Base-by-base conservation (phyloP, 2,888 invertebrate species). In the Phengaris arion region DNA sequence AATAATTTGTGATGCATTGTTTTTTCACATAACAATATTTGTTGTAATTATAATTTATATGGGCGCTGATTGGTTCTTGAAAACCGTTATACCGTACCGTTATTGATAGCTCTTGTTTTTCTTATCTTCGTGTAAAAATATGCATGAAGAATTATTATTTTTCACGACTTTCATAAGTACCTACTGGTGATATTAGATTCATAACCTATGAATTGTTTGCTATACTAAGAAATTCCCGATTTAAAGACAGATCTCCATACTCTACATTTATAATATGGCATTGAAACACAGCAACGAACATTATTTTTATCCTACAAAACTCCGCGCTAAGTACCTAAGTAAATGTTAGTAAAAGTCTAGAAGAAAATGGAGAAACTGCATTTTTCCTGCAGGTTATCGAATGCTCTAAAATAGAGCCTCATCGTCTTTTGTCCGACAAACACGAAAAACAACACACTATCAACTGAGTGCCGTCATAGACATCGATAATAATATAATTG, bases 401-500 rank as follows among this genome's bases (percentile, higher is more conserved):
- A 55, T 55, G 6, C 55, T n/a, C 13, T 35, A 12, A 45, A 64
- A 64, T 12, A 22, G 10, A 57, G 57, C 59, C 12, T 45, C 1
- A 59, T 59, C 9, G 22, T 12, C 10, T 22, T 35, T 35, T 59
- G 59, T 52, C 1, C 6, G 8, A 48, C 48, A 57, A 57, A 55
- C n/a, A 35, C 35, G 35, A 35, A 35, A 48, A 48, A 48, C 8
- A 59, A 70, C 15, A 48, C 8, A 51, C 6, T 45, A 64, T 59
- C 35, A 64, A 2, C 13, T 12, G 10, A 64, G 64, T 64, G 35
- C 6, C 12, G 45, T 64, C 64, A 64, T 45, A 52, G 10, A 52
- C 52, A 45, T 64, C 35, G 13, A 45, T 64, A 64, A 48, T 70
- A 48, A 70, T 48, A 51, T 70, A 48, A 70, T 70, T 70, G 48